Evolutionary conservation across 2,113 vertebrate species (phyloP), one percentile per base, ranked within the genome.

Genomic region (Propithecus coquereli): DNA sequence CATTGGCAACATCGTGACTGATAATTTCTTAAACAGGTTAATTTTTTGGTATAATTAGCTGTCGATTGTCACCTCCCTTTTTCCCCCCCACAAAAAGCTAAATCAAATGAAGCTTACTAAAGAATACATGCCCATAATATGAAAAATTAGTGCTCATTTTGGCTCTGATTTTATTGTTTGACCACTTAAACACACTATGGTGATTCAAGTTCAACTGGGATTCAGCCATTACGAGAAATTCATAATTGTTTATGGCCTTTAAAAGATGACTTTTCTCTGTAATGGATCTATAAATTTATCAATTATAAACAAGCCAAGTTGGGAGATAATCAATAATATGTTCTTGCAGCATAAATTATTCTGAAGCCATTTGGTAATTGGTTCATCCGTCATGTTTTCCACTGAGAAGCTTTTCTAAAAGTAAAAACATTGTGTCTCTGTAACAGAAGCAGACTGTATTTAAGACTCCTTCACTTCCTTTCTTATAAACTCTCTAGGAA

Each of bases 271-370:
- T 54, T 54, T 88, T 52, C 57, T 77, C 61, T 54, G 20, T 27
- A 77, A 68, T 59, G 2, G 37, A 77, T 70, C 12, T 63, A 77
- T 25, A 94, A 80, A 82, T 85, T 17, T 76, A 3, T 92, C 34
- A 84, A 22, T 87, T 92, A 77, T 87, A 65, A 92, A 91, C 23
- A 63, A 83, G 47, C 18, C 9, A 93, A 34, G 9, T 23, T 54
- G 88, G 37, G 40, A 66, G 30, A 52, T 76, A 70, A 87, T 11
- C 23, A 32, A 94, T 47, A 66, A 10, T 10, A 81, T 57, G 43
- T 82, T 96, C 91, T 63, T 68, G 6, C 73, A 81, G 83, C 50
- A 93, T 66, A 68, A 94, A 85, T 89, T 65, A 88, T 45, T 93
- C 83, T 85, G 81, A 95, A 92, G 50, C 50, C 22, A 59, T 77